A percentile compares a stretch with the other conserved stretches of the same genome.
Conservation (phyloP, 2,113 vertebrate genomes). For the Apteryx mantelli region DNA sequence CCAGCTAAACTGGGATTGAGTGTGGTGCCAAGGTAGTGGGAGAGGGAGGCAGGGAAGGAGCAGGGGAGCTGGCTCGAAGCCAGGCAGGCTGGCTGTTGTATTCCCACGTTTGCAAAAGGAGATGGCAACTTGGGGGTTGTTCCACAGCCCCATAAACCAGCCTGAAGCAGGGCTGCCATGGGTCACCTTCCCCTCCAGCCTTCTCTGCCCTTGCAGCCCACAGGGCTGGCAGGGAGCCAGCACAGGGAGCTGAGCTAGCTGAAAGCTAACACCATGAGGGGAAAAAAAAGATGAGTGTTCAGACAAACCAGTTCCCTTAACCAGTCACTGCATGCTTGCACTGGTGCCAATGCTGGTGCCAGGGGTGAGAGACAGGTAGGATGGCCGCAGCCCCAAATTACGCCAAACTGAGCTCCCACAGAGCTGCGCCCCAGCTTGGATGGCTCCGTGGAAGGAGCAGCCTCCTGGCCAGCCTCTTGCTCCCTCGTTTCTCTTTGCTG, state of each 20-base stretch:
- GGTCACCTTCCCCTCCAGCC: neutral
- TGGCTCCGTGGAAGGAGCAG: neutral
- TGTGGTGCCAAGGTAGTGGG: accelerated
- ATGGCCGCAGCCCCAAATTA: neutral
- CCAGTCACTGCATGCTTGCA: neutral
- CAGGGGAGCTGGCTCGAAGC: neutral
- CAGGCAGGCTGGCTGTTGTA: neutral
- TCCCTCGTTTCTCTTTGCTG: neutral
- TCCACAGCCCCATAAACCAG: neutral
- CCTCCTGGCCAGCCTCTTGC: neutral
- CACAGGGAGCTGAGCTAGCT: neutral
- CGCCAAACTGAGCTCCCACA: neutral
- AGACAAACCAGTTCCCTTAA: neutral
- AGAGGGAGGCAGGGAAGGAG: neutral
- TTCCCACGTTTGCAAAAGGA: neutral
- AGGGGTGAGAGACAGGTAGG: neutral
- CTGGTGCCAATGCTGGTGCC: neutral
- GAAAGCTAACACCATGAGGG: neutral
- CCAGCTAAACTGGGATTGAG: neutral
- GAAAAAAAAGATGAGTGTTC: neutral
- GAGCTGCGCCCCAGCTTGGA: neutral
- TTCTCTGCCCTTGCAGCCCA: neutral
- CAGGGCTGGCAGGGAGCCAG: neutral
- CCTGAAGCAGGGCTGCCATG: neutral
- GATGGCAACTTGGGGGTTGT: neutral